Conservation (phyloP, 2,888 invertebrate species). For the Spilosoma lubricipeda region DNA sequence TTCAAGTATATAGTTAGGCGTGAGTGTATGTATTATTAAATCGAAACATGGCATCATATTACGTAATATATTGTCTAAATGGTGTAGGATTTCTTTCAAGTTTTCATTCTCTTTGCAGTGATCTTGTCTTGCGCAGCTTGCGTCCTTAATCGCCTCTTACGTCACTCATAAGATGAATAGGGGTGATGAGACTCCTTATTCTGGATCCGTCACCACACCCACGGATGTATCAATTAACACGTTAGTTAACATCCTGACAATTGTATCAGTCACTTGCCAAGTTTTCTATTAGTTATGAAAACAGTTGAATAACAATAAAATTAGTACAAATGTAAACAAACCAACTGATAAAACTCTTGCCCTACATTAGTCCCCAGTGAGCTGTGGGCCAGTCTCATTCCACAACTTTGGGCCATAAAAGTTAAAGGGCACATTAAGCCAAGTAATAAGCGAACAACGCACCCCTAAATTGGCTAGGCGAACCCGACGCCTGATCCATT, state of each 20-base stretch:
- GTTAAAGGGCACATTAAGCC: conserved; percentile 84
- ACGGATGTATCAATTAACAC: too few relatives aligned
- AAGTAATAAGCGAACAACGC: conserved; percentile 82
- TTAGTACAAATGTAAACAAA: conserved; percentile 74
- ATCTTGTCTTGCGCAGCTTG: too few relatives aligned
- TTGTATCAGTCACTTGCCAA: neutral
- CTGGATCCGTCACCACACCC: too few relatives aligned
- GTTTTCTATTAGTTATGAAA: conserved; percentile 26
- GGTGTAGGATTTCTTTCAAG: too few relatives aligned
- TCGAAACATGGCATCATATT: too few relatives aligned
- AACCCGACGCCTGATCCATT: conserved; percentile 70
- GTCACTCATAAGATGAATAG: too few relatives aligned
- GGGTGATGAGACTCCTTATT: too few relatives aligned
- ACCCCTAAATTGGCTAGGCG: conserved; percentile 74
- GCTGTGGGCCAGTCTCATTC: conserved; percentile 66
- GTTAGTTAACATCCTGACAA: neutral
- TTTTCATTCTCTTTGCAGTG: too few relatives aligned
- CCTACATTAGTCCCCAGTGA: conserved; percentile 77
- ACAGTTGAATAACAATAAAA: conserved; percentile 60
- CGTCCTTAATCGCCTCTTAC: too few relatives aligned
- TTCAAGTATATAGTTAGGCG: neutral
- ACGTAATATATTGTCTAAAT: too few relatives aligned
- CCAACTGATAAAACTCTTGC: conserved; percentile 77
- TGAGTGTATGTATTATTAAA: neutral
- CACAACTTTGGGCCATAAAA: conserved; percentile 82